Base-by-base conservation (phyloP, 30 jellyfish, hydroid and myxozoan genomes). In the Turritopsis rubra region DNA sequence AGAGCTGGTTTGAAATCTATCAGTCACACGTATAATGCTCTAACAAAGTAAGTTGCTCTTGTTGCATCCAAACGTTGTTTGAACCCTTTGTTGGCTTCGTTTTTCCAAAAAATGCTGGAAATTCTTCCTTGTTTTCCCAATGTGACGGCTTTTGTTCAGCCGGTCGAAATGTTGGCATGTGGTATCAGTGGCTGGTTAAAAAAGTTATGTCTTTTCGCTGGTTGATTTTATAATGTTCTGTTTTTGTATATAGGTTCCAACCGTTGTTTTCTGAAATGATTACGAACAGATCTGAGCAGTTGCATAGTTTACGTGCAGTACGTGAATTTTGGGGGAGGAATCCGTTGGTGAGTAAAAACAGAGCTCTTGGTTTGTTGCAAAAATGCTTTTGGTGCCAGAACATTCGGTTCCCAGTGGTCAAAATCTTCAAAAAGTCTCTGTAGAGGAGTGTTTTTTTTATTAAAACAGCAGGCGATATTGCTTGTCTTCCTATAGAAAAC, bases 21-120 rank as follows among this genome's bases (percentile, higher is more conserved):
- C 84, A 93, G 97, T 83, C 99, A 93, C 83, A 93, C 99, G 17
- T 93, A 93, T 95, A 93, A 96, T 54, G 99, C 99, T 0, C 75
- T 93, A 30, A 89, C 99, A 52, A 93, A 93, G 99, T 93, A 83
- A 75, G 96, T 29, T 26, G 7, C 20, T 31, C 8, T n/a, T n/a
- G n/a, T n/a, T n/a, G n/a, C n/a, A n/a, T n/a, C n/a, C n/a, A n/a
- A n/a, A n/a, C n/a, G n/a, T n/a, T n/a, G n/a, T n/a, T n/a, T n/a
- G n/a, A n/a, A n/a, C n/a, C n/a, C n/a, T n/a, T n/a, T n/a, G n/a
- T n/a, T n/a, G n/a, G n/a, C n/a, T n/a, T n/a, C n/a, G n/a, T n/a
- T n/a, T n/a, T n/a, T n/a, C n/a, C n/a, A n/a, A n/a, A n/a, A n/a
- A n/a, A n/a, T n/a, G n/a, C n/a, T n/a, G n/a, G n/a, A n/a, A n/a